A percentile compares a stretch with the other conserved stretches of the same genome.
Evolutionary conservation across 2,888 invertebrate species (phyloP).

Genomic region (Ichneumoninae sp.): DNA sequence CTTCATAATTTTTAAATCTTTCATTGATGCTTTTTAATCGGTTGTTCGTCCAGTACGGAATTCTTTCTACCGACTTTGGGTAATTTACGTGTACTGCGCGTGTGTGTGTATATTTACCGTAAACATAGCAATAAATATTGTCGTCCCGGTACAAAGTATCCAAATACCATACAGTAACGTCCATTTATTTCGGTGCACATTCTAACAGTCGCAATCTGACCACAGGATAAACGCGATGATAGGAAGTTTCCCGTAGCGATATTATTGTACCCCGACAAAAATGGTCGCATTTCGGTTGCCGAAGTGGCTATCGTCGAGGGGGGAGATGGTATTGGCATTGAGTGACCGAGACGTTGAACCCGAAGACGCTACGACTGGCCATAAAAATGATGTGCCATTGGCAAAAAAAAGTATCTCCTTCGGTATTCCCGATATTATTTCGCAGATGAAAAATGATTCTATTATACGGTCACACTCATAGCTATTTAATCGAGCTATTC

Average conservation of each 20-base stretch:
- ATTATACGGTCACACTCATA: background rate
- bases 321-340: conserved; percentile 23
- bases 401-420: conserved; percentile 43
- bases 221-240: conserved; percentile 22
- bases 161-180: too few relatives aligned
- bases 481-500: conserved; percentile 55
- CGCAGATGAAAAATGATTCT: conserved; percentile 29
- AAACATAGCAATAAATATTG: too few relatives aligned
- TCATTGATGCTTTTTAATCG: too few relatives aligned
- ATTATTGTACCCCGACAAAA: conserved; percentile 34
- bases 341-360: conserved; percentile 53
- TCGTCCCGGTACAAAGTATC: too few relatives aligned
- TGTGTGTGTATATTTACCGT: too few relatives aligned
- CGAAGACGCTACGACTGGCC: conserved; percentile 55
- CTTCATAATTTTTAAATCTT: too few relatives aligned
- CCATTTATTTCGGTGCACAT: background rate
- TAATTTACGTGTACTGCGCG: too few relatives aligned
- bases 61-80: too few relatives aligned
- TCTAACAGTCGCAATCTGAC: conserved; percentile 7
- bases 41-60: too few relatives aligned
- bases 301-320: conserved; percentile 42
- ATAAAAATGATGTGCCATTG: conserved; percentile 24
- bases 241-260: conserved; percentile 47
- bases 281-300: conserved; percentile 49
- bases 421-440: conserved; percentile 54